A percentile compares a stretch with the other conserved stretches of the same genome.
Conservation (phyloP, 2,113 vertebrate species). For the Coracopsis vasa region DNA sequence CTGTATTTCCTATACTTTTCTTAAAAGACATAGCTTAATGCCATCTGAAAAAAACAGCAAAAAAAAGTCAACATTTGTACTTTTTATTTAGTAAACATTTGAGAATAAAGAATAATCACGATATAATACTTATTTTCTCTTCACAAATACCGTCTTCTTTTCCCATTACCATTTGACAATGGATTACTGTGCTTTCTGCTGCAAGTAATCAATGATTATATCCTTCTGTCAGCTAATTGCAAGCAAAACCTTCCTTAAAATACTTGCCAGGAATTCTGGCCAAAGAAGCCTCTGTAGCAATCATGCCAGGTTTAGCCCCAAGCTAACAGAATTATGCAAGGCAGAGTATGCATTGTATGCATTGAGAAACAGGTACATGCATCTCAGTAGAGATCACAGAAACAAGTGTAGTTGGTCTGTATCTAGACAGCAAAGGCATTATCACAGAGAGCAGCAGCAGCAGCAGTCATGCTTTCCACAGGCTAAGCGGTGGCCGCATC, state of each 20-base stretch:
- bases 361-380: not conserved
- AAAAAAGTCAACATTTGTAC: not conserved
- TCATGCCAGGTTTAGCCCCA: not conserved
- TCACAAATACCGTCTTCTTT: not conserved
- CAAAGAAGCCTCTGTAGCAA: not conserved
- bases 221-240: not conserved
- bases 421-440: not conserved
- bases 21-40: not conserved
- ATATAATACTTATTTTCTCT: not conserved
- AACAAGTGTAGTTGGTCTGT: accelerated
- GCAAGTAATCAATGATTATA: not conserved
- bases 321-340: not conserved
- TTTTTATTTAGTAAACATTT: not conserved
- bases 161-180: not conserved
- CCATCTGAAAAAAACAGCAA: not conserved
- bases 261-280: not conserved
- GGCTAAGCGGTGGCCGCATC: not conserved
- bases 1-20: not conserved
- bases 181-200: not conserved
- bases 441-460: not conserved
- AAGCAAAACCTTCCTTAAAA: not conserved
- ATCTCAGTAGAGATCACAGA: not conserved
- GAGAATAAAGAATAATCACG: not conserved
- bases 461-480: not conserved
- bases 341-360: not conserved